A percentile compares a stretch with the other conserved stretches of the same genome.
phyloP scores from a whole-genome alignment of 2,113 vertebrate genomes.

The Megaceryle maxima region DNA sequence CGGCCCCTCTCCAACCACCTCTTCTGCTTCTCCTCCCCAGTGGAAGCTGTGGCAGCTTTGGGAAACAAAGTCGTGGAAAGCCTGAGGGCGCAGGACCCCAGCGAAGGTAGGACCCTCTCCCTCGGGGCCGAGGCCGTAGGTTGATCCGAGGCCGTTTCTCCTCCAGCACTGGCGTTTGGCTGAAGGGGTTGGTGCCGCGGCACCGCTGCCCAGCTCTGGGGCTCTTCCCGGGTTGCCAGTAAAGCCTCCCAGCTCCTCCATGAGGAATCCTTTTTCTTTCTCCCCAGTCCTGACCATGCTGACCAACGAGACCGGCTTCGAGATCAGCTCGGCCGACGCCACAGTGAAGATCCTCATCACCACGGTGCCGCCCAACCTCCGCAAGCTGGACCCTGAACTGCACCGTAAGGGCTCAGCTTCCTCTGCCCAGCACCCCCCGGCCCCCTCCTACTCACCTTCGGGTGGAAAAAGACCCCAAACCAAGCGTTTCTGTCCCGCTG shows the following conservation, averaged over 20 bases:
- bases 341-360: conserved; percentile 98
- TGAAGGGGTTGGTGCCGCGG: background rate
- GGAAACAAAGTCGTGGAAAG: conserved; percentile 97
- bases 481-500: background rate
- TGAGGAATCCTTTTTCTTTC: rapidly evolving
- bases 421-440: rapidly evolving
- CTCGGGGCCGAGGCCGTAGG: background rate
- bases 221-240: rapidly evolving
- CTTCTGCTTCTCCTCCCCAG: conserved; percentile 54
- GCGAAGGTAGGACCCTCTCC: conserved; percentile 81
- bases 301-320: conserved; percentile 96
- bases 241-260: rapidly evolving
- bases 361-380: conserved; percentile 94
- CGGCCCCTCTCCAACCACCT: rapidly evolving
- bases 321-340: conserved; percentile 93
- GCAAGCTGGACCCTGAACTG: conserved; percentile 93
- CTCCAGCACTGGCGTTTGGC: background rate
- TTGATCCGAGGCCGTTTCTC: background rate
- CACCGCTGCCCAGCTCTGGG: rapidly evolving
- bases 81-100: conserved; percentile 88
- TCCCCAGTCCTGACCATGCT: conserved; percentile 92
- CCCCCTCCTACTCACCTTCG: too few relatives aligned
- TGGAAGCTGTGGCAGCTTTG: conserved; percentile 95
- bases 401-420: conserved; percentile 78
- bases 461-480: too few relatives aligned